These are phyloP conservation scores for Monopterus albus DNA, from an alignment of 2,113 vertebrate species.

Conservation along the genomic window DNA sequence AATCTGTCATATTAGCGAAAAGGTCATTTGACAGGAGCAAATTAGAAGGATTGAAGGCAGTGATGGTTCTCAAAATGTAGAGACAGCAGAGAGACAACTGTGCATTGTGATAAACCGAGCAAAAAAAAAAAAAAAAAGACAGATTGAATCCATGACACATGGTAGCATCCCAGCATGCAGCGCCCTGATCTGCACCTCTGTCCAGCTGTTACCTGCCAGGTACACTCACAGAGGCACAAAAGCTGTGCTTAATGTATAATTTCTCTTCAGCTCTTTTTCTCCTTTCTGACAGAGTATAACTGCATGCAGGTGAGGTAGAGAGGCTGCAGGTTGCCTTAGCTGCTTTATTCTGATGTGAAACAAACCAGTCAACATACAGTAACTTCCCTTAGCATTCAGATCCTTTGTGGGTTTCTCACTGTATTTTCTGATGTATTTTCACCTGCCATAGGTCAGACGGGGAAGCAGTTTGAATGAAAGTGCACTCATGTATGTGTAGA, in stretches of 20 bases:
- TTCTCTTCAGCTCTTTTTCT: constrained; percentile 14
- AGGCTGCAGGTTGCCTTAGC: background rate
- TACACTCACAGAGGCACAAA: constrained; percentile 17
- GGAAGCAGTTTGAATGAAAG: constrained; percentile 6
- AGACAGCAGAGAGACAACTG: background rate
- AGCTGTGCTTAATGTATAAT: constrained; percentile 4
- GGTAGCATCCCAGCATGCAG: constrained; percentile 51
- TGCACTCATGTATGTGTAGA: constrained; percentile 19
- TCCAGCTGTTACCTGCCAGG: constrained; percentile 28
- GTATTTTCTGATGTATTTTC: constrained; percentile 5
- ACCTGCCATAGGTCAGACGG: constrained; percentile 18
- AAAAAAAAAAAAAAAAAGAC: constrained; percentile 1
- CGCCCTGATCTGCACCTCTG: constrained; percentile 14
- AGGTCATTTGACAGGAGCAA: constrained; percentile 32
- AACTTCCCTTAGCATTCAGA: constrained; percentile 25
- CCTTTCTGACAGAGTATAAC: constrained; percentile 18
- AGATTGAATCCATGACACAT: constrained; percentile 1
- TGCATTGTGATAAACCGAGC: background rate
- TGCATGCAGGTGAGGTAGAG: constrained; percentile 42
- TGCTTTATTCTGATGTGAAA: constrained; percentile 25
- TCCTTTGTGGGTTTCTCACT: constrained; percentile 20
- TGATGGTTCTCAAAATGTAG: constrained; percentile 23
- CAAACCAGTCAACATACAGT: background rate
- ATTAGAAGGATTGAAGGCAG: background rate
- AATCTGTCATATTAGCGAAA: constrained; percentile 61